Base-by-base conservation (phyloP, 2,888 invertebrate genomes). In the Drosophila antonietae region DNA sequence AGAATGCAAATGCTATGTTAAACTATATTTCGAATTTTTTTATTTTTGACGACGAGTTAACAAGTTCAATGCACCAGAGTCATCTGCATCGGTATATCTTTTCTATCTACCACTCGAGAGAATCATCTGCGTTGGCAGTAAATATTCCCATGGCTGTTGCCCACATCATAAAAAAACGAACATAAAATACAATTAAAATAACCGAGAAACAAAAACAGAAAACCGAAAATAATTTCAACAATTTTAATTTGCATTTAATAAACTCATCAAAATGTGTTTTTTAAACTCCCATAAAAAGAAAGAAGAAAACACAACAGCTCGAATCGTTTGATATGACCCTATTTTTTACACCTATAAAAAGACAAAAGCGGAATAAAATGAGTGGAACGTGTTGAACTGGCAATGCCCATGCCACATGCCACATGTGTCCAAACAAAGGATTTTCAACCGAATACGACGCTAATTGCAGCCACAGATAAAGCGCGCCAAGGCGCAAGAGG, bases 261-360 rank as follows among this genome's bases (percentile, higher is more conserved):
- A 89, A 86, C 84, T 81, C 89, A 78, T 84, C 72, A 83, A 86
- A 31, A 15, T 75, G 70, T 46, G 41, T 62, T 73, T 75, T 73
- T 71, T 55, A 61, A 78, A 82, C 73, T 71, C 75, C 52, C 81
- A 83, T 86, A 69, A 66, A 80, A 66, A 39, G 7, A 15, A 23
- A 8, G 23, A 35, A 15, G 47, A 43, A 2, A 2, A 23, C 15
- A 51, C 55, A 63, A 80, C 64, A 71, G 62, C 78, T 88, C 79
- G 78, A 88, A 88, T 76, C 64, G 66, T 73, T 80, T 88, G 66
- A 78, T 86, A 68, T 80, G 81, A 84, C 81, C 84, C 77, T 79
- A 83, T 88, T 84, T 83, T 86, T 86, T 88, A 89, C 84, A 87
- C 84, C 89, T 83, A 83, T 89, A 84, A 87, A 84, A 84, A 80